Base-by-base conservation (phyloP, 53 echinoderm and acorn worm species). In the Actinopyga echinites region DNA sequence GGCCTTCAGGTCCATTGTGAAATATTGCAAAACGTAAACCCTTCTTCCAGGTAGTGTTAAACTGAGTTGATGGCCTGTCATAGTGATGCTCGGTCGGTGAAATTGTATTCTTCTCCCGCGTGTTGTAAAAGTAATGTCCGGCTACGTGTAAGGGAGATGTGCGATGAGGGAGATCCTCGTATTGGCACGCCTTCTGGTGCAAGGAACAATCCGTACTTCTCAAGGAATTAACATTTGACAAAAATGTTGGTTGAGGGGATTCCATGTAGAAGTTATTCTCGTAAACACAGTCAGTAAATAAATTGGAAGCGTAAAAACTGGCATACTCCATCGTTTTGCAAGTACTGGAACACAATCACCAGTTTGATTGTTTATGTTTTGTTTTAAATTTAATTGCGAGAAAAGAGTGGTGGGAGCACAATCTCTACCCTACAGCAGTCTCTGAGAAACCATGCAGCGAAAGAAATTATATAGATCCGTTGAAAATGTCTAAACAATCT, bases 201-300 rank as follows among this genome's bases (percentile, higher is more conserved):
- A 36, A 33, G 32, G 32, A 8, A 68, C 68, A 68, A 9, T 68
- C 68, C 22, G 32, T 38, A 4, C n/a, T 20, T 8, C 68, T 34
- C 21, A 68, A 20, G 4, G 35, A 33, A 38, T 68, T 68, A 68
- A 34, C 35, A 38, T 68, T 68, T 21, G 68, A 19, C 34, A 68
- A 21, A 68, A 36, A 68, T 7, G 68, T 34, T 19, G 68, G 21
- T 9, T 30, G 68, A 5, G 68, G 68, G 0, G 68, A 22, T 22
- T 68, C 68, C 68, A 68, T 68, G 34, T 68, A 68, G 38, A 36
- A 68, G 22, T 68, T 68, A 21, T 68, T 68, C 19, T 68, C 68
- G 35, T 68, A 68, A 22, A 68, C 68, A 38, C 68, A 68, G 21
- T 68, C 68, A 32, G 68, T 68, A 4, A 68, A 38, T 36, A 68